phyloP scores from a whole-genome alignment of 2,113 vertebrate species.

The pig (Sus scrofa) region DNA sequence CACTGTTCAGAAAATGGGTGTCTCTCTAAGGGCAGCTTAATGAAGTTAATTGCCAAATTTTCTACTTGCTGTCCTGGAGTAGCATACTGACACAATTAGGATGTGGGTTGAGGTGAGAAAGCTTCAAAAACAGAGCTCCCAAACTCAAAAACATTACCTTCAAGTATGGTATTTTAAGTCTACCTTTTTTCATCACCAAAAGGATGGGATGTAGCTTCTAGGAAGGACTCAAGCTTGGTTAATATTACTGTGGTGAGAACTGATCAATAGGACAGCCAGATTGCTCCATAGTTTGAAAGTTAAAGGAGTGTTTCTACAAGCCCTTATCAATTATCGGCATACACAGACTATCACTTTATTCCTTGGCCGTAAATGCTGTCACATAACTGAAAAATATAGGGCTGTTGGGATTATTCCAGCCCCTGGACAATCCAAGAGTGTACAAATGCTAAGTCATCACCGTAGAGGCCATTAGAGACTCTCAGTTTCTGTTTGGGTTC shows the following conservation, averaged over 20 bases:
- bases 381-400: neutral
- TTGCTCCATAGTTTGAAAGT: neutral
- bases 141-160: neutral
- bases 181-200: neutral
- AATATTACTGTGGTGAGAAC: neutral
- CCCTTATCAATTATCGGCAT: neutral
- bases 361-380: neutral
- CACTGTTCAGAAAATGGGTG: neutral
- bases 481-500: neutral
- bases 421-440: neutral
- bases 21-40: neutral
- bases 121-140: neutral
- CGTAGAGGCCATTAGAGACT: neutral
- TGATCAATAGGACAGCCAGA: neutral
- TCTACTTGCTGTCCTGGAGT: neutral
- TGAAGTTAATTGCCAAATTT: neutral
- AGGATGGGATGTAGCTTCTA: neutral
- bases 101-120: neutral
- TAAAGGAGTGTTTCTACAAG: neutral
- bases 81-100: neutral
- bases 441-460: neutral
- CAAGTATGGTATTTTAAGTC: neutral
- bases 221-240: neutral
- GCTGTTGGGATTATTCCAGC: neutral
- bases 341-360: neutral